Percentiles rank a stretch among this genome's conserved stretches.
Evolutionary conservation across 2,797 vertebrate species (phyloP).

Genomic region (Periparus ater): DNA sequence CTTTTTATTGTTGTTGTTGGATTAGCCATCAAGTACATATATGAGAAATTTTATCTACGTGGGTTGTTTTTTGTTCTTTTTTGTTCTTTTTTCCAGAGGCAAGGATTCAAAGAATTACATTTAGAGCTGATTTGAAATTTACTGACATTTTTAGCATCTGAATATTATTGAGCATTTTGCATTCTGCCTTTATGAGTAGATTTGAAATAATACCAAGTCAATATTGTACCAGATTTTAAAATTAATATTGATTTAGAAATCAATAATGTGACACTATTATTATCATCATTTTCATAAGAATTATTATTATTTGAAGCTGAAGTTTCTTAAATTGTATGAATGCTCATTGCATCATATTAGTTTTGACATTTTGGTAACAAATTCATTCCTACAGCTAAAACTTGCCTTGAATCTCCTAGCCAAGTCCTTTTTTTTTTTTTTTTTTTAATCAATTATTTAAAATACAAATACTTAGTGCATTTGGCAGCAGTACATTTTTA

Average conservation of each 20-base stretch:
- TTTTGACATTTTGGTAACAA: not conserved
- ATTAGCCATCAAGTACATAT: not conserved
- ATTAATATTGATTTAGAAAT: not conserved
- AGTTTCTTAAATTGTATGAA: not conserved
- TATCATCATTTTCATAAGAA: not conserved
- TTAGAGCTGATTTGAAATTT: not conserved
- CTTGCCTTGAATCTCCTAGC: not conserved
- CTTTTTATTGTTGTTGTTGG: not conserved
- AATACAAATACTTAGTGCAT: not conserved
- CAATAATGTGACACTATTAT: not conserved
- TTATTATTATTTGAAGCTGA: not conserved
- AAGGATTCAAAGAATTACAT: not conserved
- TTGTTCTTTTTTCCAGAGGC: not conserved
- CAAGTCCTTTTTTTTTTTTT: not conserved
- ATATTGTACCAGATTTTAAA: not conserved
- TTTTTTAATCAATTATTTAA: not conserved
- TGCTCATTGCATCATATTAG: not conserved
- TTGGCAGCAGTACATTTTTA: not conserved
- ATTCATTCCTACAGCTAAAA: not conserved
- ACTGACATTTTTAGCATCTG: not conserved
- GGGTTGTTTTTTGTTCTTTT: rapidly evolving
- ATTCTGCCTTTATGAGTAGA: not conserved
- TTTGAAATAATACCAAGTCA: not conserved
- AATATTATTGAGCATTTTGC: not conserved
- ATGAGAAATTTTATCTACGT: not conserved